Conservation (phyloP, 2,888 invertebrate species). For the Syritta pipiens region DNA sequence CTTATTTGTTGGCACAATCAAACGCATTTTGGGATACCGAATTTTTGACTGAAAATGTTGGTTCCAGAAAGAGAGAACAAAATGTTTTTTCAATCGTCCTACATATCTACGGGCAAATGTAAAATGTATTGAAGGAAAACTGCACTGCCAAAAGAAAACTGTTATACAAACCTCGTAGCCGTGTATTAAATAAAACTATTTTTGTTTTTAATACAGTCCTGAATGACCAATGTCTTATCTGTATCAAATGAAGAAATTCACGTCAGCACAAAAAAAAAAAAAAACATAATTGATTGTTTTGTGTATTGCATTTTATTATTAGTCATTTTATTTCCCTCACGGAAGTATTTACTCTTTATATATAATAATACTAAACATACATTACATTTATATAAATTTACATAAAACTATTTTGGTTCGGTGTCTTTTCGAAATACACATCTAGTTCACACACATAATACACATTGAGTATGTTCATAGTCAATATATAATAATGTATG, state of each 20-base stretch:
- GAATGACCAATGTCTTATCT: too few relatives aligned
- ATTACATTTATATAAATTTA: conserved; percentile 66
- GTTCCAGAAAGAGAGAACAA: too few relatives aligned
- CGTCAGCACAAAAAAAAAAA: background rate
- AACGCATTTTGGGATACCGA: too few relatives aligned
- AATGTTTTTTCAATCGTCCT: too few relatives aligned
- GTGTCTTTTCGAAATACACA: conserved; percentile 64
- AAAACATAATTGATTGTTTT: background rate
- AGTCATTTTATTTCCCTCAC: conserved; percentile 63
- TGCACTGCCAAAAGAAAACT: too few relatives aligned
- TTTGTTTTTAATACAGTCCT: too few relatives aligned
- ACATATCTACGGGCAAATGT: too few relatives aligned
- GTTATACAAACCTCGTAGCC: too few relatives aligned
- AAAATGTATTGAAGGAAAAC: too few relatives aligned
- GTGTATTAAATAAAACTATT: too few relatives aligned
- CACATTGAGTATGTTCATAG: conserved; percentile 35
- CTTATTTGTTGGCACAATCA: too few relatives aligned
- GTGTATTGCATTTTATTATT: conserved; percentile 66
- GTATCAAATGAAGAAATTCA: background rate
- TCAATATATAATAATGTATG: conserved; percentile 24
- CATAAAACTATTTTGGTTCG: conserved; percentile 69
- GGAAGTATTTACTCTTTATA: conserved; percentile 50
- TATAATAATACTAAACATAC: conserved; percentile 56
- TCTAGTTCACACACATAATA: conserved; percentile 60
- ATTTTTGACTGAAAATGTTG: too few relatives aligned